Evolutionary conservation across 2,113 vertebrate species (phyloP).

Genomic region (Rhea pennata): DNA sequence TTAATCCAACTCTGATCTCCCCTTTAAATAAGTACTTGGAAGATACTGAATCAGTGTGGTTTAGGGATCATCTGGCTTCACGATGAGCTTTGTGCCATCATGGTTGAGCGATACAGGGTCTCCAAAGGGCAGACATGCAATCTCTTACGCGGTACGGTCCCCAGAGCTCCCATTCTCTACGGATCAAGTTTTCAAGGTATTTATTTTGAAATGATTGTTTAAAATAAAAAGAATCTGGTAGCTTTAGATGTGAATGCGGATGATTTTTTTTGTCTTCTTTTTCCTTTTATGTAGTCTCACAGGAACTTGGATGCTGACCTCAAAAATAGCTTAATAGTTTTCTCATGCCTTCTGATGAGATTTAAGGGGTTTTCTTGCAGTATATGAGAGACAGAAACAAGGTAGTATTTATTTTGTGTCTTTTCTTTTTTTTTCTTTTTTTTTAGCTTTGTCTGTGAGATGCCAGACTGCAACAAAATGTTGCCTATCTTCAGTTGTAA

Average conservation of each 20-base stretch:
- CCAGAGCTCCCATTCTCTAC: neutral
- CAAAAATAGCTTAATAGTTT: neutral
- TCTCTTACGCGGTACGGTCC: neutral
- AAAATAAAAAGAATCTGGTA: neutral
- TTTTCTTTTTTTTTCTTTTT: too few species aligned
- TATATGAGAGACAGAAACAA: neutral
- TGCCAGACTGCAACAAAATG: neutral
- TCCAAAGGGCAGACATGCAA: neutral
- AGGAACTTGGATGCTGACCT: neutral
- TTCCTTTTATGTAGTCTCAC: neutral
- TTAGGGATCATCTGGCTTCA: neutral
- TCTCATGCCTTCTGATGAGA: neutral
- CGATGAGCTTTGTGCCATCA: neutral
- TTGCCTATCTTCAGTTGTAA: neutral
- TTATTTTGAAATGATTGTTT: neutral
- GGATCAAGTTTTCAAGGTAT: neutral
- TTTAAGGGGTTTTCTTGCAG: neutral
- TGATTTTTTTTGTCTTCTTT: neutral
- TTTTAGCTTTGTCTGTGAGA: neutral
- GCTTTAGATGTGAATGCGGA: neutral
- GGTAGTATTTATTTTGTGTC: neutral
- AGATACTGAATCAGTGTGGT: neutral
- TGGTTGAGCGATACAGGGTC: neutral
- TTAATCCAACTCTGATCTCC: neutral
- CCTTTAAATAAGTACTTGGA: accelerated